Conservation (phyloP, 30 jellyfish, hydroid and myxozoan genomes). For the Chironex yamaguchii region DNA sequence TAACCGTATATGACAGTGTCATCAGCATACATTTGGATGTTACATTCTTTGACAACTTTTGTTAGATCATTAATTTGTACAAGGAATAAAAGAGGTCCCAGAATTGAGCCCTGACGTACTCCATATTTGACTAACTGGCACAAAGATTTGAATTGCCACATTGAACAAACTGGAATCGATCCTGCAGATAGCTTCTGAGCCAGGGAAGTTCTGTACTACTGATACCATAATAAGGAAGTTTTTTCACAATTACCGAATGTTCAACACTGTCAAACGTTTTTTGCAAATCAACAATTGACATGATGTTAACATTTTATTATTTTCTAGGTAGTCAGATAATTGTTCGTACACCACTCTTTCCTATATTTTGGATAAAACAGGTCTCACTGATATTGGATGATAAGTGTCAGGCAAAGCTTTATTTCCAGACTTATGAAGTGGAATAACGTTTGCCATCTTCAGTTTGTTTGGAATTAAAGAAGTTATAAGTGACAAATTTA, state of each 20-base stretch:
- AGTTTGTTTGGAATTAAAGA: slow-evolving; percentile 16
- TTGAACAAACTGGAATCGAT: slow-evolving; percentile 5
- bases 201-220: slow-evolving; percentile 9
- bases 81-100: slow-evolving; percentile 42
- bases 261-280: slow-evolving; percentile 25
- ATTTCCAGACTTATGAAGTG: slow-evolving; percentile 25
- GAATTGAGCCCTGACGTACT: slow-evolving; percentile 61
- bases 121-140: slow-evolving; percentile 47
- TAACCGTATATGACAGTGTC: slow-evolving; percentile 50
- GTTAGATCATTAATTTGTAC: slow-evolving; percentile 47
- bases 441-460: slow-evolving; percentile 21
- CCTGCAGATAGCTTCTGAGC: slow-evolving; percentile 38
- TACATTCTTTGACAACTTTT: slow-evolving; percentile 12
- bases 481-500: slow-evolving; percentile 43
- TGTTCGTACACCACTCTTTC: slow-evolving; percentile 46
- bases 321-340: slow-evolving; percentile 11
- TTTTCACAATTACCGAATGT: neutral
- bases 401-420: slow-evolving; percentile 13
- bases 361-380: slow-evolving; percentile 36
- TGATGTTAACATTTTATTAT: slow-evolving; percentile 37
- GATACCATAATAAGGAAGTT: slow-evolving; percentile 4
- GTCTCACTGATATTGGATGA: slow-evolving; percentile 44
- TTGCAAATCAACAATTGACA: slow-evolving; percentile 21
- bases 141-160: slow-evolving; percentile 20
- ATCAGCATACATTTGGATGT: slow-evolving; percentile 63